Base-by-base conservation (phyloP, 92 coral and sea anemone genomes). In the Pocillopora grandis region DNA sequence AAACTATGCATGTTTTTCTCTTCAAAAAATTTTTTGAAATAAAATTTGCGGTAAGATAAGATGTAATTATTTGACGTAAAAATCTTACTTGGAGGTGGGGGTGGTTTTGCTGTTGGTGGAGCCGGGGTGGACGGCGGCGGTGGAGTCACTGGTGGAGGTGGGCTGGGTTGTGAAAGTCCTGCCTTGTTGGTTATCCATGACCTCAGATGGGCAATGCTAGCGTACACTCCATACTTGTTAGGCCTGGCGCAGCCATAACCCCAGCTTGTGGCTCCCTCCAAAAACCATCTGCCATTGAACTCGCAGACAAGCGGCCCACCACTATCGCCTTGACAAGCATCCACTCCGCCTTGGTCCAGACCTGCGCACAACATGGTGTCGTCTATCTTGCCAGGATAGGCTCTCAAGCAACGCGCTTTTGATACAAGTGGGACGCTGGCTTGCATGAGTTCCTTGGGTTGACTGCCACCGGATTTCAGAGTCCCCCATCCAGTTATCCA, bases 401-500 rank as follows among this genome's bases (percentile, higher is more conserved):
- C 84, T 21, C 11, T 55, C 10, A 77, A 77, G 42, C 90, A 87
- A 18, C 87, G 87, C 18, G 60, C 4, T 31, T 87, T 82, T 17
- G 90, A 87, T 1, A 83, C 88, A 58, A 88, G n/a, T 14, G 88
- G 91, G 42, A 88, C 91, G 1, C 81, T 77, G 13, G 88, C 91
- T 57, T 88, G 80, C 88, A 83, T 84, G 20, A 88, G 81, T 20
- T 1, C 36, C 58, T 84, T 84, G 23, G 91, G 88, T 63, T 56
- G 81, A 9, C 75, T 76, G 17, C 91, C 91, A 64, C 91, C 91
- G 19, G 91, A 33, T 15, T 88, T 11, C 77, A 88, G 55, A 2
- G 85, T 88, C 62, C 91, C 91, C 91, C 91, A 88, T 83, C 91
- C 91, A 11, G 88, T 88, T 80, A 88, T 88, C 76, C 71, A 88